Percentiles rank a stretch among this genome's conserved stretches.
Evolutionary conservation across 2,888 invertebrate species (phyloP).

Genomic region (Tupiocoris notatus): DNA sequence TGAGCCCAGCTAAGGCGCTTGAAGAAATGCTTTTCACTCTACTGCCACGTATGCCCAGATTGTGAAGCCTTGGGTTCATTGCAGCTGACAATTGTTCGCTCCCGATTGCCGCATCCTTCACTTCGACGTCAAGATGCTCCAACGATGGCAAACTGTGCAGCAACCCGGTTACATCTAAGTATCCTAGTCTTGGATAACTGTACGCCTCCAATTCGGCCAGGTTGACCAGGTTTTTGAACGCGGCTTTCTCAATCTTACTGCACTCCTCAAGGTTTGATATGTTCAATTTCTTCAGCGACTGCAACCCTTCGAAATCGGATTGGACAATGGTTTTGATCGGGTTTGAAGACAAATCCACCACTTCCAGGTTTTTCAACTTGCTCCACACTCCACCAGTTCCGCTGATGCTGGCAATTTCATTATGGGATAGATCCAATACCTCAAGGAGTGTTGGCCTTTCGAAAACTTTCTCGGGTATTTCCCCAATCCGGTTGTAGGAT

Average conservation of each 20-base stretch:
- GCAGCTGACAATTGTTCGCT: constrained; percentile 77
- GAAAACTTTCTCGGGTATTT: constrained; percentile 67
- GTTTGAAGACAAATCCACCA: constrained; percentile 78
- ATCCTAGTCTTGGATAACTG: constrained; percentile 76
- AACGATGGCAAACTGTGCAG: constrained; percentile 72
- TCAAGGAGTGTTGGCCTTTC: constrained; percentile 77
- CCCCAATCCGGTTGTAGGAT: constrained; percentile 70
- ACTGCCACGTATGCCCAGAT: constrained; percentile 71
- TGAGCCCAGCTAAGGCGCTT: constrained; percentile 78
- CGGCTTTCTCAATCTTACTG: constrained; percentile 76
- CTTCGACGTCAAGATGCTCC: constrained; percentile 77
- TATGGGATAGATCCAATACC: constrained; percentile 72
- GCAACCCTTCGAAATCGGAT: constrained; percentile 71
- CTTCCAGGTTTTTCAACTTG: constrained; percentile 68
- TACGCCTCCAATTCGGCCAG: constrained; percentile 69
- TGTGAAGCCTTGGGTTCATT: constrained; percentile 73
- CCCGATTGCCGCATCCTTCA: constrained; percentile 78
- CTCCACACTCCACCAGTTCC: constrained; percentile 66
- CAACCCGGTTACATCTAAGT: constrained; percentile 81
- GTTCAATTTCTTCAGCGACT: constrained; percentile 58
- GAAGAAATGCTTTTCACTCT: constrained; percentile 75
- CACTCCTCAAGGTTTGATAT: constrained; percentile 67
- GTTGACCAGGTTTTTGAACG: constrained; percentile 71
- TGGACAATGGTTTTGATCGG: constrained; percentile 74
- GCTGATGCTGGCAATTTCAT: constrained; percentile 63